Conservation (phyloP, 1,140 invertebrate genomes). For the Listronotus bonariensis region DNA sequence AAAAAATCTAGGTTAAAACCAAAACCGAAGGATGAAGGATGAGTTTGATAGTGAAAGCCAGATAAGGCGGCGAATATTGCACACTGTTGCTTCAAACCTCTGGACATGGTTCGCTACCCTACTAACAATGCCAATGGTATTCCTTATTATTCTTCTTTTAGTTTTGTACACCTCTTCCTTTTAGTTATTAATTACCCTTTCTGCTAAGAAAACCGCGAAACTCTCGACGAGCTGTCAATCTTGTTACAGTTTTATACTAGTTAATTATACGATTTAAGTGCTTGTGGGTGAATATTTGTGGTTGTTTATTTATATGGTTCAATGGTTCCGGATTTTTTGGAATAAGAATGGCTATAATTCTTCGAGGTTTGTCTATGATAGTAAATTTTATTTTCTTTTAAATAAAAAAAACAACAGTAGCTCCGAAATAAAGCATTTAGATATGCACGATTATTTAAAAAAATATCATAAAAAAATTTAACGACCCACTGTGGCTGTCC, state of each 20-base stretch:
- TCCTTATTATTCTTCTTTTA: conserved; percentile 30
- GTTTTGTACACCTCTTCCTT: conserved; percentile 9
- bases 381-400: too few relatives aligned
- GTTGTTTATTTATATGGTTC: conserved; percentile 17
- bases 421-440: too few relatives aligned
- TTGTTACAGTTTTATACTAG: conserved; percentile 10
- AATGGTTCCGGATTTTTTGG: conserved; percentile 31
- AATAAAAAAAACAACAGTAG: too few relatives aligned
- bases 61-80: conserved; percentile 42
- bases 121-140: conserved; percentile 46
- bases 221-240: conserved; percentile 12
- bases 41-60: conserved; percentile 49
- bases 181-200: conserved; percentile 29
- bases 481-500: too few relatives aligned
- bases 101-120: conserved; percentile 45
- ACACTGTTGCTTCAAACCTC: conserved; percentile 39
- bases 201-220: conserved; percentile 15
- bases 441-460: too few relatives aligned
- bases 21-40: conserved; percentile 40
- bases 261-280: conserved; percentile 6
- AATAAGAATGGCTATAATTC: conserved; percentile 37
- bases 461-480: too few relatives aligned
- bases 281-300: conserved; percentile 11
- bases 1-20: conserved; percentile 36
- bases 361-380: conserved; percentile 28